Evolutionary conservation across 2,888 invertebrate genomes (phyloP).

Genomic region (Camponotus fellah): DNA sequence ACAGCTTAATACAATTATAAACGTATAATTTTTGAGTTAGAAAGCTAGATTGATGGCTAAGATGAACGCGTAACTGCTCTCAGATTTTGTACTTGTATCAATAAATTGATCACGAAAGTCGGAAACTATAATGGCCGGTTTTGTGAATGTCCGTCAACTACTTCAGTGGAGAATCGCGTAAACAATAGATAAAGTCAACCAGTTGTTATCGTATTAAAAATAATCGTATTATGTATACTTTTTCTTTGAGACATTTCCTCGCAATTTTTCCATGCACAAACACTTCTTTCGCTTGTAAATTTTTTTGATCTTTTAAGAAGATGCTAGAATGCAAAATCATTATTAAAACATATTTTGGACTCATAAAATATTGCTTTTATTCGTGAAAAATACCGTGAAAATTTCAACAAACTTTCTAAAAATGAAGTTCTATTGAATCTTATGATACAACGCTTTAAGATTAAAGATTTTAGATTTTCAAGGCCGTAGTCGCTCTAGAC

Average conservation of each 20-base stretch:
- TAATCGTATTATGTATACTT: background rate
- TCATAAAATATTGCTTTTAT: background rate
- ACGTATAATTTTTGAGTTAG: conserved; percentile 12
- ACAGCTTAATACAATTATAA: conserved; percentile 38
- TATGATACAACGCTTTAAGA: background rate
- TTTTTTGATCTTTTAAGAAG: background rate
- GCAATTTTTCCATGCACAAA: conserved; percentile 4
- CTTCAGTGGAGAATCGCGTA: background rate
- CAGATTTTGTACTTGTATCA: background rate
- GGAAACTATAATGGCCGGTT: conserved; percentile 11
- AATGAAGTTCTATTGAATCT: background rate
- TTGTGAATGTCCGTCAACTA: conserved; percentile 5
- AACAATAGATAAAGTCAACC: background rate
- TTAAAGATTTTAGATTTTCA: background rate
- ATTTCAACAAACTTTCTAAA: background rate
- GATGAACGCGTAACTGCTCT: conserved; percentile 15
- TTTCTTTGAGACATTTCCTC: background rate
- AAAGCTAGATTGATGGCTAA: conserved; percentile 16
- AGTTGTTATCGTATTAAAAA: background rate
- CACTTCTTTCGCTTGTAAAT: background rate
- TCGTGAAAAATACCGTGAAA: background rate
- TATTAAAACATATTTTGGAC: conserved; percentile 7
- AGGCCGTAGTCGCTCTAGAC: background rate
- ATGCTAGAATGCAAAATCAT: background rate
- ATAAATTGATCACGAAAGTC: conserved; percentile 24